Percentiles rank a stretch among this genome's conserved stretches.
phyloP scores from a whole-genome alignment of 2,888 invertebrate genomes.

The Terebella lapidaria region DNA sequence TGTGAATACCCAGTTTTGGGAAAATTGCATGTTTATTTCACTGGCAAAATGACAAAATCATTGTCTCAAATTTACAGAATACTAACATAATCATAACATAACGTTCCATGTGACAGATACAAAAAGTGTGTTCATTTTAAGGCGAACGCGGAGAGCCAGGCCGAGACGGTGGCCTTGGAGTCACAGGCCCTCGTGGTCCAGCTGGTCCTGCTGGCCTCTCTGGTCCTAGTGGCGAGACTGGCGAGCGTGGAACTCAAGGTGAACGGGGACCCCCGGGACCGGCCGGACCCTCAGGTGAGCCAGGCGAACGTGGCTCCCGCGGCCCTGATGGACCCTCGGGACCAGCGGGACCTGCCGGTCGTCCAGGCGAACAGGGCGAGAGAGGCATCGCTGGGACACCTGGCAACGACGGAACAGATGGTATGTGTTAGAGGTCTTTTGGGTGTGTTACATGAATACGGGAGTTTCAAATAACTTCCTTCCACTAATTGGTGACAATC shows the following conservation, averaged over 20 bases:
- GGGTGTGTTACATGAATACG: neutral
- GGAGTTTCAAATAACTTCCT: neutral
- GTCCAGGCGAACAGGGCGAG: neutral
- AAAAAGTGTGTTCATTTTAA: no score
- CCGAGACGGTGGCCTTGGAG: constrained; percentile 10
- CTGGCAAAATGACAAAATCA: no score
- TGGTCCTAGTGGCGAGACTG: constrained; percentile 10
- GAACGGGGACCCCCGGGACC: constrained; percentile 14
- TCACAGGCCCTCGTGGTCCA: constrained; percentile 10
- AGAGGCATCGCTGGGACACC: neutral
- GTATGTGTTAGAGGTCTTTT: neutral
- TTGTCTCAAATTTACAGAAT: no score
- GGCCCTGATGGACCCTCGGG: constrained; percentile 15
- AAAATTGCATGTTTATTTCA: no score
- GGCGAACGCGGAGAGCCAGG: constrained; percentile 15
- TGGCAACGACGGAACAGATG: neutral
- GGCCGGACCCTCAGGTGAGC: constrained; percentile 9
- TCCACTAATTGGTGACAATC: constrained; percentile 1
- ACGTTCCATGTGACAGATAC: neutral
- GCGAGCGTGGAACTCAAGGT: constrained; percentile 14
- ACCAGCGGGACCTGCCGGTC: constrained; percentile 12
- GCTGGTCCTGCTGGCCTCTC: constrained; percentile 13
- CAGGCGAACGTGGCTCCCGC: constrained; percentile 12
- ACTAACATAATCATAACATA: no score
- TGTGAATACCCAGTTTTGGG: constrained; percentile 6